A percentile compares a stretch with the other conserved stretches of the same genome.
Conservation (phyloP, 1,140 invertebrate species). For the Limonius californicus region DNA sequence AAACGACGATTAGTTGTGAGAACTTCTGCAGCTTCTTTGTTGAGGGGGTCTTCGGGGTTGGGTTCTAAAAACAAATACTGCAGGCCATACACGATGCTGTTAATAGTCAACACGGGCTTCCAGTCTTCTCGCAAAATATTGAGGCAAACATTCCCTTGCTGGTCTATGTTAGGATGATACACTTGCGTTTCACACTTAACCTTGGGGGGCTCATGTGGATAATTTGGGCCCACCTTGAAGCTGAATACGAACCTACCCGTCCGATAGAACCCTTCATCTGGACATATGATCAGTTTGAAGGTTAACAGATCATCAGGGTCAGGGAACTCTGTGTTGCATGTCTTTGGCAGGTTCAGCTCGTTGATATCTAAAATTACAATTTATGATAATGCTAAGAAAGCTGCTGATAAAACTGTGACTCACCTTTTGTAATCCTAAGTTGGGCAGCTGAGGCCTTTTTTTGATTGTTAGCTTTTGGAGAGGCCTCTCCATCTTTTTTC, state of each 20-base stretch:
- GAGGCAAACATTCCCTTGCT: slow-evolving; percentile 92
- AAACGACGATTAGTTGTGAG: slow-evolving; percentile 88
- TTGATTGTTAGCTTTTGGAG: slow-evolving; percentile 67
- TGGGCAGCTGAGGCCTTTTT: slow-evolving; percentile 94
- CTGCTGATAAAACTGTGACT: neutral
- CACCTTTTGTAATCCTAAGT: slow-evolving; percentile 95
- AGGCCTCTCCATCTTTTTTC: slow-evolving; percentile 91
- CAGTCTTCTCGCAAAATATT: slow-evolving; percentile 97
- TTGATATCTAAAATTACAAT: slow-evolving; percentile 80
- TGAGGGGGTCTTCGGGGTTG: slow-evolving; percentile 96
- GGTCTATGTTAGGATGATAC: slow-evolving; percentile 94
- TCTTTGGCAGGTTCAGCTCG: slow-evolving; percentile 96
- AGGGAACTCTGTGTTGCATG: slow-evolving; percentile 93
- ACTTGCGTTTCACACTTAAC: slow-evolving; percentile 93
- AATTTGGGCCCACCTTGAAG: slow-evolving; percentile 96
- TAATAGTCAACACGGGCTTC: slow-evolving; percentile 98
- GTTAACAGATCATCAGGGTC: slow-evolving; percentile 94
- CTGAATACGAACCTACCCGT: slow-evolving; percentile 93
- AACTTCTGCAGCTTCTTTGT: slow-evolving; percentile 98
- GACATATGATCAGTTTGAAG: slow-evolving; percentile 94
- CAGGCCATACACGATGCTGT: slow-evolving; percentile 96
- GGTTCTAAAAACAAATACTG: slow-evolving; percentile 98
- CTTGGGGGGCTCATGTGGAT: slow-evolving; percentile 94
- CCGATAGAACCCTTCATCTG: slow-evolving; percentile 96
- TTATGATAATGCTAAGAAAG: neutral